Percentiles rank a stretch among this genome's conserved stretches.
These are phyloP conservation scores for Cotesia vestalis DNA, from an alignment of 1,140 invertebrate genomes.

Conservation along the genomic window DNA sequence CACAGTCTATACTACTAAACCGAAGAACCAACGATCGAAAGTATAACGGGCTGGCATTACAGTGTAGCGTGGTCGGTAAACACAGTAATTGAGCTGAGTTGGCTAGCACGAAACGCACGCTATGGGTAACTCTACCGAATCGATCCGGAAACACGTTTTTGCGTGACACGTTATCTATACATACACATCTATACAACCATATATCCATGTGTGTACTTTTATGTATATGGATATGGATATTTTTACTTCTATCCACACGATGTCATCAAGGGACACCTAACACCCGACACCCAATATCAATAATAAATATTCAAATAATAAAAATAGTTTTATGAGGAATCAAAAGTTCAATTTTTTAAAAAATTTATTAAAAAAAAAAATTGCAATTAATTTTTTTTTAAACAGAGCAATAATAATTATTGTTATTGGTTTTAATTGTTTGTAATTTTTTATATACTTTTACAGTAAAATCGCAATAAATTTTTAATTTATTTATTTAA, in stretches of 20 bases:
- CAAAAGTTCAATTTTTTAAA: no score
- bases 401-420: no score
- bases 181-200: no score
- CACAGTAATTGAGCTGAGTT: constrained; percentile 43
- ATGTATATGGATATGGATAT: background rate
- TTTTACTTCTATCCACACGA: constrained; percentile 3
- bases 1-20: background rate
- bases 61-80: constrained; percentile 37
- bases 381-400: no score
- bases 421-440: no score
- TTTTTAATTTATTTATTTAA: constrained; percentile 54
- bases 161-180: constrained; percentile 27
- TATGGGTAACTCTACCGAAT: constrained; percentile 38
- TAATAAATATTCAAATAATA: background rate
- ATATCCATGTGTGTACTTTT: no score
- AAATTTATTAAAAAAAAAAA: no score
- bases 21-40: constrained; percentile 32
- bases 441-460: no score
- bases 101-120: constrained; percentile 37
- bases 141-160: constrained; percentile 39
- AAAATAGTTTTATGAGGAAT: background rate
- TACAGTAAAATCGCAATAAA: constrained; percentile 32
- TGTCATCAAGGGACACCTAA: background rate
- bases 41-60: constrained; percentile 39
- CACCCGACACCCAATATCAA: background rate